These are phyloP conservation scores for Paratrypauchen microcephalus DNA, from an alignment of 2,797 vertebrate species.

Conservation along the genomic window DNA sequence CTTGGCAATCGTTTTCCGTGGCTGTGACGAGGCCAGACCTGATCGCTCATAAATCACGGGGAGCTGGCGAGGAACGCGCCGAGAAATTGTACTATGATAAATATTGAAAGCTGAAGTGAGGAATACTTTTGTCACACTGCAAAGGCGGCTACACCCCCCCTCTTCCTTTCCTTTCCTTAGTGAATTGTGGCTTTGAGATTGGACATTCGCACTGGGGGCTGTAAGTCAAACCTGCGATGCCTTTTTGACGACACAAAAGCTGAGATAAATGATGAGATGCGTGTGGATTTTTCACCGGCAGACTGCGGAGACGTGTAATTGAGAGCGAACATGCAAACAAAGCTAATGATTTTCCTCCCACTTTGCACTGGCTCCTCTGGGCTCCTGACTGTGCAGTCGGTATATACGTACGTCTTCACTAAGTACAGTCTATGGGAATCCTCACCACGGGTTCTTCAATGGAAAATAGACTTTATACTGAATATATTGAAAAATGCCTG, in stretches of 20 bases:
- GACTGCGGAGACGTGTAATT: slow-evolving; percentile 59
- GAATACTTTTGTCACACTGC: slow-evolving; percentile 70
- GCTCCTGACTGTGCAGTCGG: slow-evolving; percentile 39
- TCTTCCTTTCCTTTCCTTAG: not conserved
- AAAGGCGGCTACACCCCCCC: slow-evolving; percentile 35
- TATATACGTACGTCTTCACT: slow-evolving; percentile 60
- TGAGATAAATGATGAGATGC: slow-evolving; percentile 51
- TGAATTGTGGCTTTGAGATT: slow-evolving; percentile 72
- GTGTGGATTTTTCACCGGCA: slow-evolving; percentile 28
- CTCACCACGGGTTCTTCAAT: slow-evolving; percentile 33
- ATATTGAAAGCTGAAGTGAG: slow-evolving; percentile 73
- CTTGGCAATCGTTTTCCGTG: slow-evolving; percentile 39
- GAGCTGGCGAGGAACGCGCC: slow-evolving; percentile 44
- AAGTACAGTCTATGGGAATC: slow-evolving; percentile 51
- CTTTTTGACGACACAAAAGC: slow-evolving; percentile 45
- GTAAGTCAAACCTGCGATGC: slow-evolving; percentile 53
- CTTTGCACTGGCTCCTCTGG: slow-evolving; percentile 54
- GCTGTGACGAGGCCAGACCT: slow-evolving; percentile 46
- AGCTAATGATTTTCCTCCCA: slow-evolving; percentile 66
- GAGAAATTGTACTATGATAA: slow-evolving; percentile 72
- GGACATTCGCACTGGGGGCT: slow-evolving; percentile 40
- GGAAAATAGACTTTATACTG: slow-evolving; percentile 19
- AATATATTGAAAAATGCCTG: slow-evolving; percentile 12
- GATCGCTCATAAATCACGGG: slow-evolving; percentile 62
- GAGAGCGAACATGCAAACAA: slow-evolving; percentile 69